These are phyloP conservation scores for Drosophila leonis DNA, from an alignment of 2,888 invertebrate species.

Conservation along the genomic window DNA sequence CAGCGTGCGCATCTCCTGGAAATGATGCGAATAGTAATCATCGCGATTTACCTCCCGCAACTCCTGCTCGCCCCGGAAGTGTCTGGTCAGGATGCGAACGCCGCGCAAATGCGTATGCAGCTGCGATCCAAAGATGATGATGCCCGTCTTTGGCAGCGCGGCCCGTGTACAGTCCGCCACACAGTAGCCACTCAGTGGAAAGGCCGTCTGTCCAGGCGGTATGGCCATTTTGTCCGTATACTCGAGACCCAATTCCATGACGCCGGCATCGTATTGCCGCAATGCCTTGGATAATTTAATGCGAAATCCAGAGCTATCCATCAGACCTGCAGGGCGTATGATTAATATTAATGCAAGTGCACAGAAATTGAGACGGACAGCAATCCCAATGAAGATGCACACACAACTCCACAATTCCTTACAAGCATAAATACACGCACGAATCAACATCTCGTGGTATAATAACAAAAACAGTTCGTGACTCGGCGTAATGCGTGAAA, in stretches of 20 bases:
- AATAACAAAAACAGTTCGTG: neutral
- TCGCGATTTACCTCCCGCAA: slow-evolving; percentile 94
- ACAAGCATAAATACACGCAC: neutral
- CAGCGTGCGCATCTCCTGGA: slow-evolving; percentile 97
- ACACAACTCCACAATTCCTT: neutral
- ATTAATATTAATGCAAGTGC: slow-evolving; percentile 62
- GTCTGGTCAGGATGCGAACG: slow-evolving; percentile 92
- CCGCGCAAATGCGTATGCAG: slow-evolving; percentile 98
- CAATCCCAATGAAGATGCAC: neutral
- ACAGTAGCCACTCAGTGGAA: slow-evolving; percentile 95
- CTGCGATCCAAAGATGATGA: slow-evolving; percentile 97
- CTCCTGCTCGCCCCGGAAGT: slow-evolving; percentile 93
- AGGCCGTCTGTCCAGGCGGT: slow-evolving; percentile 92
- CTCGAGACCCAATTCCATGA: slow-evolving; percentile 98
- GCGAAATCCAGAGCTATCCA: slow-evolving; percentile 96
- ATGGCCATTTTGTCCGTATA: slow-evolving; percentile 99
- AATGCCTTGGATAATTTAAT: slow-evolving; percentile 92
- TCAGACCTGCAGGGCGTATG: slow-evolving; percentile 87
- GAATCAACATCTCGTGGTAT: neutral
- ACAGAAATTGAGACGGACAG: slow-evolving; percentile 15
- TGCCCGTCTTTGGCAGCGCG: slow-evolving; percentile 92
- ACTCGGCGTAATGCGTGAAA: too few relatives aligned
- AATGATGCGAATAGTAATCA: slow-evolving; percentile 98
- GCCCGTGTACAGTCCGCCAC: slow-evolving; percentile 96
- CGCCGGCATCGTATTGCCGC: slow-evolving; percentile 95